phyloP scores from a whole-genome alignment of 2,888 invertebrate species.

The Agriotes lineatus region DNA sequence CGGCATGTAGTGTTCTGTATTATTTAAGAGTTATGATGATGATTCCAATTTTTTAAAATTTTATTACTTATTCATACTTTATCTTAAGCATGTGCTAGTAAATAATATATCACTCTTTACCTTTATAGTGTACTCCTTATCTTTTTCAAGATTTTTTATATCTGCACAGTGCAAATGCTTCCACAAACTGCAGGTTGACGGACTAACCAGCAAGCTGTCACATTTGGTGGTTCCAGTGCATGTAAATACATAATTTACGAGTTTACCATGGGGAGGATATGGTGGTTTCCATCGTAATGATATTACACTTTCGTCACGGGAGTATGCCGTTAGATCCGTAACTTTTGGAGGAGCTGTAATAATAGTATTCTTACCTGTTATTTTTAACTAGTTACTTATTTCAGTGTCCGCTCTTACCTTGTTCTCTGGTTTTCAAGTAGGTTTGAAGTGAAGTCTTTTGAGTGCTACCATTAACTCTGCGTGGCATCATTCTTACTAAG shows the following conservation, averaged over 20 bases:
- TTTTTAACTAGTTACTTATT: too few relatives aligned
- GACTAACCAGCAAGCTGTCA: background rate
- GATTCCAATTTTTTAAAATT: too few relatives aligned
- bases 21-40: too few relatives aligned
- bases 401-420: too few relatives aligned
- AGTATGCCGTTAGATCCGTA: conserved; percentile 22
- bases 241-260: conserved; percentile 16
- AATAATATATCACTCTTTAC: background rate
- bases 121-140: background rate
- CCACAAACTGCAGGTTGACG: background rate
- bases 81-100: background rate
- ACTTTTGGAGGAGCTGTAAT: conserved; percentile 22
- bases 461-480: background rate
- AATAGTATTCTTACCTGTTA: background rate
- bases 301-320: conserved; percentile 10
- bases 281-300: conserved; percentile 33
- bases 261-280: conserved; percentile 30
- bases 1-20: too few relatives aligned
- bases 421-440: background rate
- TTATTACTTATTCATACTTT: too few relatives aligned
- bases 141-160: background rate
- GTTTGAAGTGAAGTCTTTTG: too few relatives aligned
- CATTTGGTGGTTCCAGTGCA: background rate
- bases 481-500: too few relatives aligned
- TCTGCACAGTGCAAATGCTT: background rate